These are phyloP conservation scores for Myrmecophaga tridactyla DNA, from an alignment of 2,113 vertebrate genomes.

Conservation along the genomic window DNA sequence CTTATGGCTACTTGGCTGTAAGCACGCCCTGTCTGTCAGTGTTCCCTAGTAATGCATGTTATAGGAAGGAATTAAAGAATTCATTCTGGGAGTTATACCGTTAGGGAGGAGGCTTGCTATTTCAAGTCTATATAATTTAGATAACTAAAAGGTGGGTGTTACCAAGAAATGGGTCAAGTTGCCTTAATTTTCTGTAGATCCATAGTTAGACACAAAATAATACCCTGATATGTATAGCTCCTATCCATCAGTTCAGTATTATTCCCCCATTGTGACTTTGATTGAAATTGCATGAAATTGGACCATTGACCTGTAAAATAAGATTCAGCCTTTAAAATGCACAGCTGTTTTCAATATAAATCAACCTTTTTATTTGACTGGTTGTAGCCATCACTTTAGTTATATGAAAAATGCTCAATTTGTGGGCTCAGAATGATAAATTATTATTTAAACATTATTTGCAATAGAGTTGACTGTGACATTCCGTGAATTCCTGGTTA, in stretches of 20 bases:
- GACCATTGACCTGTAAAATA: constrained; percentile 69
- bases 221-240: neutral
- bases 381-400: neutral
- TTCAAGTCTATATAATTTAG: neutral
- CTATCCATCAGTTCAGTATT: constrained; percentile 13
- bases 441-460: constrained; percentile 51
- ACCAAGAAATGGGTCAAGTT: neutral
- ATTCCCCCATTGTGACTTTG: constrained; percentile 18
- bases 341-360: constrained; percentile 22
- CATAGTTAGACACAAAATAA: constrained; percentile 52
- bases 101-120: neutral
- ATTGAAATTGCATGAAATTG: constrained; percentile 64
- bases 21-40: constrained; percentile 5
- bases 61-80: constrained; percentile 17
- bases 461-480: neutral
- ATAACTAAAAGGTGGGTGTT: neutral
- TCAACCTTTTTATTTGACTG: constrained; percentile 42
- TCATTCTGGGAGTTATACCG: neutral
- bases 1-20: neutral
- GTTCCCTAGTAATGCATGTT: constrained; percentile 29
- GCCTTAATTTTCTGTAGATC: constrained; percentile 27
- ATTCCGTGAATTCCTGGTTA: constrained; percentile 11
- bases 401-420: neutral
- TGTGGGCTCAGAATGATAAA: neutral
- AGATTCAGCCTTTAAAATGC: constrained; percentile 59